Evolutionary conservation across 2,113 vertebrate genomes (phyloP).

Genomic region (Corapipo altera): DNA sequence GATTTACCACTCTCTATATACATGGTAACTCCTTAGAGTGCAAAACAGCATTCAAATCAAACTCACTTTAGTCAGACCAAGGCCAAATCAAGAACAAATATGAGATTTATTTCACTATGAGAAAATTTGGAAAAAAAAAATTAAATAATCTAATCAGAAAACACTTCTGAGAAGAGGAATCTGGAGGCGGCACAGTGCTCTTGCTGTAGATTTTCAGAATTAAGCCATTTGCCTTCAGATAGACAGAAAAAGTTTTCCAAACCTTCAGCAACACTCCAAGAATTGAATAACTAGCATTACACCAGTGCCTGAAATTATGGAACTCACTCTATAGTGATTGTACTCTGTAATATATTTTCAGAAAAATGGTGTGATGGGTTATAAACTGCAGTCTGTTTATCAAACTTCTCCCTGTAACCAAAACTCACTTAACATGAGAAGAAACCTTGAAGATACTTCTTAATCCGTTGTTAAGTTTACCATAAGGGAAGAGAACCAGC

Average conservation of each 20-base stretch:
- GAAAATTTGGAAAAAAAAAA: neutral
- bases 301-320: neutral
- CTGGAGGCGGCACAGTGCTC: neutral
- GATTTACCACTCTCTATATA: neutral
- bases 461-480: neutral
- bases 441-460: neutral
- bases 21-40: neutral
- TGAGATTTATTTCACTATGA: neutral
- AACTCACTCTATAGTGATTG: neutral
- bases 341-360: neutral
- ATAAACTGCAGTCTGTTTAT: neutral
- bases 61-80: neutral
- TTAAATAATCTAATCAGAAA: neutral
- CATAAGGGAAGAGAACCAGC: neutral
- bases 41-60: neutral
- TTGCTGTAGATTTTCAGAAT: neutral
- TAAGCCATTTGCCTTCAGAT: neutral
- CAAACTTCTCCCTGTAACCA: neutral
- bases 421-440: neutral
- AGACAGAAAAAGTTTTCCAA: neutral
- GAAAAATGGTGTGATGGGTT: neutral
- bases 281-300: neutral
- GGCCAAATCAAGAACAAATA: neutral
- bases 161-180: neutral
- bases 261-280: neutral